These are phyloP conservation scores for Phaethornis superciliosus DNA, from an alignment of 2,113 vertebrate genomes.

Conservation along the genomic window DNA sequence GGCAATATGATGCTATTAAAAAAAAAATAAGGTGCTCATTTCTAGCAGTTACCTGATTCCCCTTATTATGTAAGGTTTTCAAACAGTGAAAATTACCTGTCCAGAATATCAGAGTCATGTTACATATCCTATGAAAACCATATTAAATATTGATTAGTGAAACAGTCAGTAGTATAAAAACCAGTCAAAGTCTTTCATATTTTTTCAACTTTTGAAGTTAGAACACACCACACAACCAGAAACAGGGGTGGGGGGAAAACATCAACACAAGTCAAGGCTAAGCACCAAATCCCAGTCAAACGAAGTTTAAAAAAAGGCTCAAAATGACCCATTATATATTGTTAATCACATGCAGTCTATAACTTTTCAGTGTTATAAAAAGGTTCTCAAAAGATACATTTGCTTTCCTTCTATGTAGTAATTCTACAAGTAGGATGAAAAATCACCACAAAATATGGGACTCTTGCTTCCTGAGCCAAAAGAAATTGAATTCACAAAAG, in stretches of 20 bases:
- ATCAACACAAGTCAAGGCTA: background rate
- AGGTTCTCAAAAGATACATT: background rate
- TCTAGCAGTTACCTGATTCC: slow-evolving; percentile 70
- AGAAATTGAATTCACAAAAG: background rate
- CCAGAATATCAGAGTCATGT: slow-evolving; percentile 77
- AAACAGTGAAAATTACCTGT: slow-evolving; percentile 74
- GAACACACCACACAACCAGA: background rate
- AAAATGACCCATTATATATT: background rate
- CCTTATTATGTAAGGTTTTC: slow-evolving; percentile 64
- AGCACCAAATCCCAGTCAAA: background rate
- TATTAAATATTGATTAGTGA: slow-evolving; percentile 75
- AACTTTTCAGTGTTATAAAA: background rate
- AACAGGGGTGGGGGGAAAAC: background rate
- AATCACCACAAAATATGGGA: background rate
- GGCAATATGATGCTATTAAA: slow-evolving; percentile 46
- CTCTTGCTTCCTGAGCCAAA: background rate
- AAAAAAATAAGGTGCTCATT: slow-evolving; percentile 60
- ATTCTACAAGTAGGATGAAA: background rate
- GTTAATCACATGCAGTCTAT: background rate
- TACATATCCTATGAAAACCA: slow-evolving; percentile 77
- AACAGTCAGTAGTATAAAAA: slow-evolving; percentile 60
- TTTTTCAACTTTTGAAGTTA: slow-evolving; percentile 35
- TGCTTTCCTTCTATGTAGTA: background rate
- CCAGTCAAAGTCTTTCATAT: slow-evolving; percentile 55
- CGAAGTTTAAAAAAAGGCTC: background rate